Evolutionary conservation across 2,797 vertebrate species (phyloP), one percentile per base, ranked within the genome.

Genomic region (Cynodonichthys magdalenae): DNA sequence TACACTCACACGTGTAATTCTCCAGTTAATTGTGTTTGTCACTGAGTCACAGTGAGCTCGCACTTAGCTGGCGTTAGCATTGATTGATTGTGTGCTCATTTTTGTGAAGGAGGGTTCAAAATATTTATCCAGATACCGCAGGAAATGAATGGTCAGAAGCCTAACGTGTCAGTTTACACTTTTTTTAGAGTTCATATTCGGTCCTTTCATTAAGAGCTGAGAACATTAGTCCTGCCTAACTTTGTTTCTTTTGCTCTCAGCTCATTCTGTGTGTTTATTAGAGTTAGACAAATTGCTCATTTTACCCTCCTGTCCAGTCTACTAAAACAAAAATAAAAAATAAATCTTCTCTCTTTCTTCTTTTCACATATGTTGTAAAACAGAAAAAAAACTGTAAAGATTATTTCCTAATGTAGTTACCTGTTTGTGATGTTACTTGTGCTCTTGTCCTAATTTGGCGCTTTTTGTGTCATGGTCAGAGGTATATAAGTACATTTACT

Each of bases 81-180:
- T 90, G 91, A 91, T 90, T 77, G 83, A 92, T 92, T 67, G 83
- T 77, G 78, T 66, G 76, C 80, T 80, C 80, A 57, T 71, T 63
- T 66, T 79, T 82, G 74, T 84, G 70, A 78, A 85, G 86, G 83
- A 76, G 70, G 77, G 76, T 84, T 92, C 84, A 91, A 90, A 91
- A 91, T 92, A 87, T 92, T 93, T 89, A 84, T 76, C 84, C 75
- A 77, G 85, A 90, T 87, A 89, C 85, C 15, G 10, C 79, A 90
- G 87, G 89, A 92, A 92, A 92, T 86, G 75, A 90, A 80, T 47
- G 69, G 63, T 70, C 64, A 72, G 59, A 81, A 79, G 83, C 80
- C 46, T 31, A 81, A 68, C 49, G 81, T 81, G 82, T 92, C 88
- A 80, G 76, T 91, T 91, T 88, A 87, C 90, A 80, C 74, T 80